A percentile compares a stretch with the other conserved stretches of the same genome.
phyloP scores from a whole-genome alignment of 2,113 vertebrate species.

The Strix aluco region DNA sequence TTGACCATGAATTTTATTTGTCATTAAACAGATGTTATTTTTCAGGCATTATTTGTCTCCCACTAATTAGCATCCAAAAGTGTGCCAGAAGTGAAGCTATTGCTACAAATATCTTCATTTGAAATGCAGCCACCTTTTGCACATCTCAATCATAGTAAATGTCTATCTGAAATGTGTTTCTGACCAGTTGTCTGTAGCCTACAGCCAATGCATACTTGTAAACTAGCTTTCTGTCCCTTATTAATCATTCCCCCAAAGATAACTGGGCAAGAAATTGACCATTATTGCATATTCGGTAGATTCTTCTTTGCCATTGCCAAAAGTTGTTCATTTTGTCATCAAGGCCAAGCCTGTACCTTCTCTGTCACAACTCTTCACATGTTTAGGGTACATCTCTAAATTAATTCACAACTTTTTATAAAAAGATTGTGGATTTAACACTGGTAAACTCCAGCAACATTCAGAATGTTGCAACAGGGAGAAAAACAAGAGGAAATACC shows the following conservation, averaged over 20 bases:
- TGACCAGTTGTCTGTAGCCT: background rate
- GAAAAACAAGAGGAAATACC: background rate
- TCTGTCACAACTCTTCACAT: background rate
- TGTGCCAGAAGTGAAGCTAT: background rate
- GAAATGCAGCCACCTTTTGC: background rate
- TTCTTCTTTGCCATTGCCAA: background rate
- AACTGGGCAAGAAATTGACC: background rate
- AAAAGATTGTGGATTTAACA: no score
- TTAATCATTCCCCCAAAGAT: background rate
- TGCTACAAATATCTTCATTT: background rate
- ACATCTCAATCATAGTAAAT: background rate
- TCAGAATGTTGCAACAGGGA: background rate
- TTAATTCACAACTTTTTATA: background rate
- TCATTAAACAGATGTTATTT: background rate
- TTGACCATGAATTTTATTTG: background rate
- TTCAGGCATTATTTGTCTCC: background rate
- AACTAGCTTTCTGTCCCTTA: background rate
- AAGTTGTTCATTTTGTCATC: background rate
- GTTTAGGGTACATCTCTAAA: background rate
- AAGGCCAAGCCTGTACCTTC: background rate
- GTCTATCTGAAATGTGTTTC: background rate
- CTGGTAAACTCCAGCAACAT: background rate
- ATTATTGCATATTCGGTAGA: background rate
- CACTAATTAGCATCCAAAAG: background rate
- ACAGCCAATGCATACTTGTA: background rate